Evolutionary conservation across 2,797 vertebrate species (phyloP).

Genomic region (Lepilemur ruficaudatus): DNA sequence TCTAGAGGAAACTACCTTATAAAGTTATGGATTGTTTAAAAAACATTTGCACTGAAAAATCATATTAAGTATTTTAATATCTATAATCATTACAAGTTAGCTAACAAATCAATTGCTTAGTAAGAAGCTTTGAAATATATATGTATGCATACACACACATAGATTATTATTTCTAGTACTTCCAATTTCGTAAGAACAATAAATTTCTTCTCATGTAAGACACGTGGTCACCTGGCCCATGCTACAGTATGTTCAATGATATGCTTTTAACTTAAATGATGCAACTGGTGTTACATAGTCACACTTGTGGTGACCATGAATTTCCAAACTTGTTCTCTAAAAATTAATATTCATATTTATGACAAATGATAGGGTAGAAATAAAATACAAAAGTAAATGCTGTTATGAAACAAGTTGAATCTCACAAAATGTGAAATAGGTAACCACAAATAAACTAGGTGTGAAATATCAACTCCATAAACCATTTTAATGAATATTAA

Average conservation of each 20-base stretch:
- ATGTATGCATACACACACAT: neutral
- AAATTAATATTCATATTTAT: neutral
- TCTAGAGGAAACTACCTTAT: neutral
- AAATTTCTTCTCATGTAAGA: conserved; percentile 46
- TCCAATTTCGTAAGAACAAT: conserved; percentile 15
- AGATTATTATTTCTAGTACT: conserved; percentile 20
- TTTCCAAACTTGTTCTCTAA: conserved; percentile 28
- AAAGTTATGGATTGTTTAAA: conserved; percentile 39
- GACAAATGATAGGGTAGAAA: neutral
- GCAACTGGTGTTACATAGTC: neutral
- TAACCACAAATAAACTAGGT: neutral
- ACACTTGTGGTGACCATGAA: conserved; percentile 13
- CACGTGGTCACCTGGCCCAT: neutral
- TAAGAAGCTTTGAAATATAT: neutral
- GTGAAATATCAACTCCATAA: conserved; percentile 38
- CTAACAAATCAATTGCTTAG: conserved; percentile 14
- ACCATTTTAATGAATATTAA: conserved; percentile 29
- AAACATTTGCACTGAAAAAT: conserved; percentile 31
- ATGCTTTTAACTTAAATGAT: conserved; percentile 33
- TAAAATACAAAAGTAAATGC: conserved; percentile 38
- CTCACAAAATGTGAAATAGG: conserved; percentile 26
- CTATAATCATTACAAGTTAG: neutral
- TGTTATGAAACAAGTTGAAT: conserved; percentile 8
- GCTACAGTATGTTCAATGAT: neutral
- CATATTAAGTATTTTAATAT: neutral